Conservation (phyloP, 2,888 invertebrate genomes). For the Campoplex nolae region DNA sequence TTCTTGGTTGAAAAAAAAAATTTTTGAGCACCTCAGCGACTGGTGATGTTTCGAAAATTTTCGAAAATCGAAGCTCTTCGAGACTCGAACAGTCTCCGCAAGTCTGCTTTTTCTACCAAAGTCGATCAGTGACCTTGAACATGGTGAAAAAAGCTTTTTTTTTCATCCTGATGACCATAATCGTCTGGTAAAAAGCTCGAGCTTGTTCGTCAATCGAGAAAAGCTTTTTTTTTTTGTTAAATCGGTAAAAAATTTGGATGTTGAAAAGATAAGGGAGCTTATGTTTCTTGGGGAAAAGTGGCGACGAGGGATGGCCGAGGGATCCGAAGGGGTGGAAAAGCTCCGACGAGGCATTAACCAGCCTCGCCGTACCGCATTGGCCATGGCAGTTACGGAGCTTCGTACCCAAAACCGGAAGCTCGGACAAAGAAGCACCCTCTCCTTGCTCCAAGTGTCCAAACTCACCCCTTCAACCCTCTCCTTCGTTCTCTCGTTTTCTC, state of each 20-base stretch:
- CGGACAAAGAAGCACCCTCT: slow-evolving; percentile 66
- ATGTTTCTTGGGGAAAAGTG: slow-evolving; percentile 41
- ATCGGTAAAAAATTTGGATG: neutral
- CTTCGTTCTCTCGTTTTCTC: slow-evolving; percentile 14
- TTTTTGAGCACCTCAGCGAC: neutral
- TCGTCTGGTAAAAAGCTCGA: slow-evolving; percentile 7
- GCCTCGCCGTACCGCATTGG: slow-evolving; percentile 55
- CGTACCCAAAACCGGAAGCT: slow-evolving; percentile 64
- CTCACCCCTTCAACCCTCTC: neutral
- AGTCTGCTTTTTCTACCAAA: too few species aligned
- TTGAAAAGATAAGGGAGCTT: slow-evolving; percentile 20
- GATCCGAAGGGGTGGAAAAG: slow-evolving; percentile 49
- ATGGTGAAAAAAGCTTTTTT: too few species aligned
- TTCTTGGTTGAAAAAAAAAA: neutral
- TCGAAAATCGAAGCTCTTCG: neutral
- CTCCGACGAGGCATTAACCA: slow-evolving; percentile 51
- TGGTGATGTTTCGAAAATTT: neutral
- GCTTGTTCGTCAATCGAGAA: slow-evolving; percentile 43
- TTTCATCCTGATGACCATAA: neutral
- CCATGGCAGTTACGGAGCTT: slow-evolving; percentile 53
- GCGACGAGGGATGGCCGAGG: neutral
- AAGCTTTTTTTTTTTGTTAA: neutral
- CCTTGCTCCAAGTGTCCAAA: slow-evolving; percentile 55
- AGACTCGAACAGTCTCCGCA: neutral
- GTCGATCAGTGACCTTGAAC: too few species aligned